A percentile compares a stretch with the other conserved stretches of the same genome.
Conservation (phyloP, 2,888 invertebrate species). For the Agrochola macilenta region DNA sequence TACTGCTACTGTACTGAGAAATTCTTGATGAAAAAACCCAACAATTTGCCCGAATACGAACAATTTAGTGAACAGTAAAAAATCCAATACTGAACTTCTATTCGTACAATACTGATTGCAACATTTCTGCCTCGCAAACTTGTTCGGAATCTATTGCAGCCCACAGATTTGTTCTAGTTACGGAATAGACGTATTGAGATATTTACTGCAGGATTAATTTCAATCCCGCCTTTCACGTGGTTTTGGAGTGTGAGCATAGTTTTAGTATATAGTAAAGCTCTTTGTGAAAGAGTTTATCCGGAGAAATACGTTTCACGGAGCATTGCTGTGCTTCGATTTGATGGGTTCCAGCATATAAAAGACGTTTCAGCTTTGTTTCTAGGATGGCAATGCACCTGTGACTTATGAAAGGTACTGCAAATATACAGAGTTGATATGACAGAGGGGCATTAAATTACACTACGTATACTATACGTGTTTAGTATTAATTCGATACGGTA, state of each 20-base stretch:
- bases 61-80: not conserved
- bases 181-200: not conserved
- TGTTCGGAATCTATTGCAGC: not conserved
- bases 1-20: too few species aligned
- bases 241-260: not conserved
- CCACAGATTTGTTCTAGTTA: not conserved
- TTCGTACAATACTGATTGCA: not conserved
- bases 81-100: not conserved
- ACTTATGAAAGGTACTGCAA: not conserved
- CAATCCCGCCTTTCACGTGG: not conserved
- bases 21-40: not conserved
- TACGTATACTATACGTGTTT: too few species aligned
- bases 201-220: not conserved
- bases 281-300: not conserved
- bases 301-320: not conserved
- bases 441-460: too few species aligned
- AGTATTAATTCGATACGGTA: too few species aligned
- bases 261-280: not conserved
- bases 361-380: not conserved
- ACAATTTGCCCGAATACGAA: not conserved
- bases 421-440: too few species aligned
- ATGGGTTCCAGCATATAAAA: too few species aligned
- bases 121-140: not conserved
- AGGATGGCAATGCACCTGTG: not conserved
- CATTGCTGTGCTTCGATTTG: not conserved